A percentile compares a stretch with the other conserved stretches of the same genome.
These are phyloP conservation scores for Icerya purchasi DNA, from an alignment of 2,888 invertebrate species.

Conservation along the genomic window DNA sequence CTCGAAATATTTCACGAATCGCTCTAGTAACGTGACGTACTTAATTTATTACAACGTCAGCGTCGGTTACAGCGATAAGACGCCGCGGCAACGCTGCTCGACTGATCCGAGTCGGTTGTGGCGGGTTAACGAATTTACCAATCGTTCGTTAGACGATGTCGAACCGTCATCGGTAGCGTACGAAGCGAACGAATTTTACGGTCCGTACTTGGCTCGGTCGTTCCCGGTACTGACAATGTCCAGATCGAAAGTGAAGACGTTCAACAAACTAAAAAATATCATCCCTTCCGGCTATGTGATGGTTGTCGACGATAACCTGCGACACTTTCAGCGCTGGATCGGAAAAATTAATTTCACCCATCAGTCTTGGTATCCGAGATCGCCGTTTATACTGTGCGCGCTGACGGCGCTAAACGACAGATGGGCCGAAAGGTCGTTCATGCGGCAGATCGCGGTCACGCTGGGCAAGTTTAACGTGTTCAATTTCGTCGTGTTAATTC, in stretches of 20 bases:
- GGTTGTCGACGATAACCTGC: not conserved
- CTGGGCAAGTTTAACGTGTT: not conserved
- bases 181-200: too few relatives aligned
- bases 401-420: not conserved
- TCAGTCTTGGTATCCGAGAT: constrained; percentile 6
- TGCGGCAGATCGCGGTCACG: not conserved
- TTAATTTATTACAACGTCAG: too few relatives aligned
- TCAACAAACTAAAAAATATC: not conserved
- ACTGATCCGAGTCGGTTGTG: too few relatives aligned
- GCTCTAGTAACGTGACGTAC: too few relatives aligned
- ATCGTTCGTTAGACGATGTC: too few relatives aligned
- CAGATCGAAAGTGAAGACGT: not conserved
- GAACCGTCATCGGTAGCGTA: too few relatives aligned
- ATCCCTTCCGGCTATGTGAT: not conserved
- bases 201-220: too few relatives aligned
- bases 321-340: not conserved
- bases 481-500: not conserved
- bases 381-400: not conserved
- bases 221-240: not conserved
- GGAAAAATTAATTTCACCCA: not conserved
- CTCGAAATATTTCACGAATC: too few relatives aligned
- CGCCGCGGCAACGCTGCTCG: too few relatives aligned
- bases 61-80: too few relatives aligned
- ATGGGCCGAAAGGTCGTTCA: not conserved
- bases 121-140: too few relatives aligned